Conservation (phyloP, 2,113 vertebrate species). For the Alethe castanea region DNA sequence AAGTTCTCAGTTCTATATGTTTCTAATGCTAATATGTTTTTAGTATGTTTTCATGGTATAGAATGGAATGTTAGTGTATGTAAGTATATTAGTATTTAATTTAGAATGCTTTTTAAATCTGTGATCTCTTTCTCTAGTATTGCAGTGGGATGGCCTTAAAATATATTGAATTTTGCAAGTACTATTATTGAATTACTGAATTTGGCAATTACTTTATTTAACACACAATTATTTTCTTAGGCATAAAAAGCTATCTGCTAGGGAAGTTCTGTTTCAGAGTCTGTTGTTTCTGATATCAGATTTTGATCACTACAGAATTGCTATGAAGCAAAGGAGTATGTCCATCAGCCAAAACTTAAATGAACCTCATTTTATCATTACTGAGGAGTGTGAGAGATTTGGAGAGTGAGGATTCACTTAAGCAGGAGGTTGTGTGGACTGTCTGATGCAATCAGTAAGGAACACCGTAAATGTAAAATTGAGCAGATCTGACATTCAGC, state of each 20-base stretch:
- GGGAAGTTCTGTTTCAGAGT: neutral
- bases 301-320: neutral
- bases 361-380: neutral
- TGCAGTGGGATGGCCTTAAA: neutral
- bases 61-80: neutral
- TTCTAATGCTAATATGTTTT: neutral
- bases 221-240: neutral
- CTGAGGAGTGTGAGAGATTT: neutral
- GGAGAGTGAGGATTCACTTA: neutral
- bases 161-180: neutral
- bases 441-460: neutral
- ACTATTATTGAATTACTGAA: neutral
- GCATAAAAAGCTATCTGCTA: neutral
- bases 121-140: neutral
- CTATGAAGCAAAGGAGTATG: neutral
- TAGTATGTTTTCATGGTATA: neutral
- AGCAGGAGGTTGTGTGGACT: neutral
- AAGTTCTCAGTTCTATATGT: neutral
- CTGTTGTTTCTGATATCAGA: neutral
- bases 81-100: neutral
- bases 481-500: neutral
- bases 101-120: neutral
- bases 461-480: neutral
- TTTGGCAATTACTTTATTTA: neutral
- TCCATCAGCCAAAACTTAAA: neutral